Conservation (phyloP, 2,888 invertebrate genomes). For the Seladonia tumulorum region DNA sequence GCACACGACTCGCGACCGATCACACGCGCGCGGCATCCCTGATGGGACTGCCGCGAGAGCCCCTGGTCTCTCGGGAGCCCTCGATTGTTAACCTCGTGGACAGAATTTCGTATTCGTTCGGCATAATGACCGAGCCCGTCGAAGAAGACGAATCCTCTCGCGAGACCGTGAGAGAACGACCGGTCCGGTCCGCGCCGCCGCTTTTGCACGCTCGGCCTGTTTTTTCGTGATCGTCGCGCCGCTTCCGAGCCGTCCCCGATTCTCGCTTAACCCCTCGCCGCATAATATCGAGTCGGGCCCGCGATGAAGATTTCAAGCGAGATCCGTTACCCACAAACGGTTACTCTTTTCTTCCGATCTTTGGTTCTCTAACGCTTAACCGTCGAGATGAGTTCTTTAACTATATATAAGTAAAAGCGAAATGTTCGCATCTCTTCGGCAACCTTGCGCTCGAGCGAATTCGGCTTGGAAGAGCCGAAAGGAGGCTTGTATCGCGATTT, state of each 20-base stretch:
- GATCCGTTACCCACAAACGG: background rate
- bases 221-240: conserved; percentile 4
- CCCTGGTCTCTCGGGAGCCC: conserved; percentile 54
- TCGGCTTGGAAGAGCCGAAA: background rate
- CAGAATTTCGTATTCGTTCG: conserved; percentile 71
- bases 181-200: conserved; percentile 26
- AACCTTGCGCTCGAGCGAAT: background rate
- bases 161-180: conserved; percentile 56
- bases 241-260: background rate
- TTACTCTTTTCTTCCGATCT: background rate
- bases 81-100: conserved; percentile 62
- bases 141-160: conserved; percentile 44
- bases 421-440: background rate
- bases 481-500: background rate
- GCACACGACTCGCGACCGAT: conserved; percentile 79
- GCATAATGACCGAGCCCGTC: conserved; percentile 62
- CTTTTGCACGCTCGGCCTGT: conserved; percentile 6
- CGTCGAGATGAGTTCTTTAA: background rate
- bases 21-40: conserved; percentile 80
- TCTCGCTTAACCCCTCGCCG: background rate
- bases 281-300: background rate
- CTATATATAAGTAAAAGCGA: background rate
- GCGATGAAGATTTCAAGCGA: background rate
- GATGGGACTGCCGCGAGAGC: conserved; percentile 69
- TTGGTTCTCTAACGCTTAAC: background rate